Evolutionary conservation across 2,797 vertebrate species (phyloP).

Genomic region (Peromyscus attwateri): DNA sequence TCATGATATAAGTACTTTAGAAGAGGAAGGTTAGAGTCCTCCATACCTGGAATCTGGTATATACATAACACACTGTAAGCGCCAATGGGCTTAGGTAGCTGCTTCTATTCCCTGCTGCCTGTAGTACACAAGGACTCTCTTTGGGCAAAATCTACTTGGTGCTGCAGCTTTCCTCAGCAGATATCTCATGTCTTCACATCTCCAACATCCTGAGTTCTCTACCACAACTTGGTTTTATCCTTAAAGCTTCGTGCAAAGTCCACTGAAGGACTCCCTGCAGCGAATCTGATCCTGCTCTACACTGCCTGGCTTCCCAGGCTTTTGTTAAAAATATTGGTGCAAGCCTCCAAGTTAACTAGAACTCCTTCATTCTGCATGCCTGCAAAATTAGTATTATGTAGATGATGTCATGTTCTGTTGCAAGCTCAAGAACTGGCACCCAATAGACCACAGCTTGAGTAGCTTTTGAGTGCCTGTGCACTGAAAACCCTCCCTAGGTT

Average conservation of each 20-base stretch:
- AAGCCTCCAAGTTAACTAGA: not conserved
- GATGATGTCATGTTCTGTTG: not conserved
- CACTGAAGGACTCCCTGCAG: not conserved
- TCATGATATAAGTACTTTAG: constrained; percentile 44
- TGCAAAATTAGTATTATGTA: not conserved
- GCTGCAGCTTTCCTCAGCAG: not conserved
- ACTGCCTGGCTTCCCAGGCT: not conserved
- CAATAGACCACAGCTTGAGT: not conserved
- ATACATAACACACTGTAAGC: no score
- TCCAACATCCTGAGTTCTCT: not conserved
- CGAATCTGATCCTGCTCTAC: not conserved
- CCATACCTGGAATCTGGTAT: not conserved
- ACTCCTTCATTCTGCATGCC: not conserved
- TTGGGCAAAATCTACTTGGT: not conserved
- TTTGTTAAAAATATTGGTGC: not conserved
- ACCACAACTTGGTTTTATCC: not conserved
- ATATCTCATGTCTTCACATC: not conserved
- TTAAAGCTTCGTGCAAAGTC: not conserved
- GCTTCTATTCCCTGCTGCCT: no score
- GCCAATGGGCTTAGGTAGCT: not conserved
- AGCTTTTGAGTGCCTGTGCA: not conserved
- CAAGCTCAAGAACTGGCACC: not conserved
- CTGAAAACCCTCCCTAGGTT: not conserved
- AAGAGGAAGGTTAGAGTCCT: not conserved
- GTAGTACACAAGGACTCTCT: not conserved